Evolutionary conservation across 2,888 invertebrate genomes (phyloP), one percentile per base, ranked within the genome.

Genomic region (Cheilosia impressa): DNA sequence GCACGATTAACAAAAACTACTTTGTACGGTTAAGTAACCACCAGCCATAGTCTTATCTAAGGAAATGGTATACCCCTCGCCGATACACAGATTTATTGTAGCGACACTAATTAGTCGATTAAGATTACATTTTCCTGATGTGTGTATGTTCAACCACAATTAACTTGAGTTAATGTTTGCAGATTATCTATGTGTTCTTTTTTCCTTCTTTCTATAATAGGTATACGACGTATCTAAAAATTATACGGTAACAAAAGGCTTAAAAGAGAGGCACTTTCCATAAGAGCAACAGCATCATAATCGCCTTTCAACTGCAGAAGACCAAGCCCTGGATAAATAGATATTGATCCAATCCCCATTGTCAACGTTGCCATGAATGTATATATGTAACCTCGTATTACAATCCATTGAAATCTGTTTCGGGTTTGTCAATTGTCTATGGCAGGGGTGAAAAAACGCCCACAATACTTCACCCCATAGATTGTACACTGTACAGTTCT

Each of bases 151-250:
- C 58, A 85, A 77, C 77, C 55, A 77, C 85, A 85, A 85, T 85
- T 85, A 77, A 81, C 85, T 85, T 76, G 81, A 85, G 85, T 81
- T 85, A 85, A 85, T 85, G 85, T 76, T 81, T 85, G 81, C 63
- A 55, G 81, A 85, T 38, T 38, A 38, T 76, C 22, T 77, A 52
- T 76, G 75, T 75, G 50, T 75, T 69, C 41, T 3, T 45, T 62
- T 47, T 10, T 13, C 4, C 19, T 13, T 1, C 5, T 13, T 52
- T 52, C 52, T 57, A 43, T 69, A 43, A 65, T 50, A 71, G 22
- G 34, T 19, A 38, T 24, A 65, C 41, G 31, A 65, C 41, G 31
- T 13, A 19, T 38, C 19, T 65, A 50, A 43, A 50, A 52, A 65
- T 50, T 22, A 50, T 66, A 66, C 71, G 22, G 19, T 57, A 43